These are phyloP conservation scores for Epizoanthus scotinus DNA, from an alignment of 92 coral and sea anemone species.

Conservation along the genomic window DNA sequence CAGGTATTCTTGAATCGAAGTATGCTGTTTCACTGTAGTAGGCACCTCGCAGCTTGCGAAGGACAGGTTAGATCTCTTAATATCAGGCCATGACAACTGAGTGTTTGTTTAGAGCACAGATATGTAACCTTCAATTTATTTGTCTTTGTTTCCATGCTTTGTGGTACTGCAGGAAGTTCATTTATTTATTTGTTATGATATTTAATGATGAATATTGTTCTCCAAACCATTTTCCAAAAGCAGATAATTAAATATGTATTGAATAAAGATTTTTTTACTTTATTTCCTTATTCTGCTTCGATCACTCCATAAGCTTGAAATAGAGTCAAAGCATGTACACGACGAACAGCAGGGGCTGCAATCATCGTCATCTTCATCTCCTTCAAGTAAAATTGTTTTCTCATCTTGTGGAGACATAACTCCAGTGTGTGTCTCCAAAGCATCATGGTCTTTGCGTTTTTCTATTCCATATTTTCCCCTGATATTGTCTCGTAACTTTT, in stretches of 20 bases:
- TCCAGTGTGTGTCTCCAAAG: constrained; percentile 65
- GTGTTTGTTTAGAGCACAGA: neutral
- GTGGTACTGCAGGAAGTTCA: too few species aligned
- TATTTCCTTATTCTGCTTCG: neutral
- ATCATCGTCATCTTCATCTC: constrained; percentile 61
- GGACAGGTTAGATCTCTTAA: too few species aligned
- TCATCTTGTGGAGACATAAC: constrained; percentile 57
- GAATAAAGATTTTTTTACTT: neutral
- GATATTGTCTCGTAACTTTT: constrained; percentile 55
- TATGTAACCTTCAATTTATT: too few species aligned
- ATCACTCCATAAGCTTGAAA: constrained; percentile 11
- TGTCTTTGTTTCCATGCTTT: too few species aligned
- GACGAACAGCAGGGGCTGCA: constrained; percentile 45
- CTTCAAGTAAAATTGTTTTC: constrained; percentile 61
- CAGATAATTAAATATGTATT: neutral
- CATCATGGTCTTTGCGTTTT: constrained; percentile 70
- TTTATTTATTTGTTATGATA: too few species aligned
- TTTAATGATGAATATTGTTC: neutral
- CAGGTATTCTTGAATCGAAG: neutral
- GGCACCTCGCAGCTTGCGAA: too few species aligned
- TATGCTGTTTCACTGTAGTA: neutral
- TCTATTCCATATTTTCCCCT: constrained; percentile 78
- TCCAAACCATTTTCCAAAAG: neutral
- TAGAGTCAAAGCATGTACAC: constrained; percentile 42
- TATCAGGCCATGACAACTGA: too few species aligned